Evolutionary conservation across 2,888 invertebrate genomes (phyloP), one percentile per base, ranked within the genome.

Genomic region (Anthophora plumipes): DNA sequence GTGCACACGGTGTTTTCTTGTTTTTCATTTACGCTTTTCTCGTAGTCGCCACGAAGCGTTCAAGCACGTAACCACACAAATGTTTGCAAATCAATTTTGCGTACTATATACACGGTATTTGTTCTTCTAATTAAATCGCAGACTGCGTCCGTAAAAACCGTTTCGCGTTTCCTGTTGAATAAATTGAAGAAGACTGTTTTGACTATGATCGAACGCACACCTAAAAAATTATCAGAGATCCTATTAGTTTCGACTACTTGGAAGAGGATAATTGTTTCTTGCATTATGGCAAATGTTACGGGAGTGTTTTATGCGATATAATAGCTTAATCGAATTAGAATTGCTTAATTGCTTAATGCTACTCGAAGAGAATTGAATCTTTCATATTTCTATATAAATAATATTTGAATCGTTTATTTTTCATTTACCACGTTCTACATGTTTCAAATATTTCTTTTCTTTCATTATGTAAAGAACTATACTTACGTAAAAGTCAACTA

Each of bases 21-120:
- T 60, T 60, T 69, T 68, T 63, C 48, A 8, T 55, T 57, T 43
- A 31, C 41, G 57, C 57, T 73, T 52, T 43, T 72, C 72, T 71
- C 83, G 57, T 55, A n/a, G 39, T 0, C 22, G 20, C 11, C 22
- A 48, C 25, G 14, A 61, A 59, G 50, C 72, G 59, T 59, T 25
- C 63, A 39, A 52, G 71, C 71, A 71, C 79, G 66, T 83, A 73
- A 83, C 74, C 63, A 31, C 37, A 54, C 63, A 73, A 85, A 85
- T 83, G 74, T 82, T 76, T 82, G 75, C 64, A 64, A 82, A 77
- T 55, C 72, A 69, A 55, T 73, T 67, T 72, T 61, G 43, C 64
- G 57, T 59, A 50, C 54, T 48, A 37, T 46, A 60, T 41, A 57
- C 61, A 50, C 60, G 11, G 17, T 69, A 52, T 73, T 82, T 82